Evolutionary conservation across 2,113 vertebrate species (phyloP), one percentile per base, ranked within the genome.

Genomic region (Ceyx melanurus): DNA sequence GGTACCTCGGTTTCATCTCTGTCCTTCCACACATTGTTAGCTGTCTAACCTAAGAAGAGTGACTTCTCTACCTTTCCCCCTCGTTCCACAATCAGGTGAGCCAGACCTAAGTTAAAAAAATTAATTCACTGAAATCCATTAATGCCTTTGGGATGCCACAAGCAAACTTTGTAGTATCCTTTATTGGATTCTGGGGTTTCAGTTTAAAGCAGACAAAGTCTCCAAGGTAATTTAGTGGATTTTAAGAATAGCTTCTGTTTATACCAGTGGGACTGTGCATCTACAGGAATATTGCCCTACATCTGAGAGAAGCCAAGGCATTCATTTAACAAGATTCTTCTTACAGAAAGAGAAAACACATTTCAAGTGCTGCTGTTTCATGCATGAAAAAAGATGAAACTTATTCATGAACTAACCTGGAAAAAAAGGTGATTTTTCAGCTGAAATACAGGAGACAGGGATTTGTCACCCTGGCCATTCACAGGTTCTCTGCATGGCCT

Each of bases 181-280:
- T 84, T 68, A 92, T 33, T 73, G 70, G 31, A 70, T 78, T 93
- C 83, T 68, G 65, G 61, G 42, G 53, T 82, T 90, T 73, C 58
- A 46, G 33, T 84, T 84, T 82, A 91, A 94, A 89, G 62, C 46
- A 62, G 28, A 0, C 46, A 56, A 26, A 57, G 29, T 8, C 71
- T 85, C 74, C 60, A 65, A 92, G 58, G 74, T 74, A 90, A 96
- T 95, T 92, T 73, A 79, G 17, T 25, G 56, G 33, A 85, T 60
- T 85, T 89, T 85, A 85, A 96, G 78, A 96, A 95, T 82, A 94
- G 56, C 56, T 85, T 82, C 71, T 85, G 4, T 67, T 93, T 77
- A 74, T 83, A 91, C 67, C 60, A 21, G 4, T 67, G 95, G 82
- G 78, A 82, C 71, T 77, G 6, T 40, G n/a, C n/a, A 56, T 60